Percentiles rank a stretch among this genome's conserved stretches.
Conservation (phyloP, 2,888 invertebrate species). For the Fissipunctia ypsillon region DNA sequence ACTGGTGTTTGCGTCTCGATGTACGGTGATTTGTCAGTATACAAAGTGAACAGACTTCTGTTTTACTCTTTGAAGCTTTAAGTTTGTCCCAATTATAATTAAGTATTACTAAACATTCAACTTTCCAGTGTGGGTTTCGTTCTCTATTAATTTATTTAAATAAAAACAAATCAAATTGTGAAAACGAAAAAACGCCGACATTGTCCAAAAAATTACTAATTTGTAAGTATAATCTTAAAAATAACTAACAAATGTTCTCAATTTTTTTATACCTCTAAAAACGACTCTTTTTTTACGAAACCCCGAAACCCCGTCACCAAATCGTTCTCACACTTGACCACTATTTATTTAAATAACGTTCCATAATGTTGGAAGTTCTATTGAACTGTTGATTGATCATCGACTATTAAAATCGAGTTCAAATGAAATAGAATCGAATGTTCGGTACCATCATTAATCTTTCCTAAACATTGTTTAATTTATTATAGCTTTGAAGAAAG, state of each 20-base stretch:
- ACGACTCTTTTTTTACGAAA: not conserved
- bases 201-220: too few species aligned
- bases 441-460: slow-evolving; percentile 78
- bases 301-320: slow-evolving; percentile 46
- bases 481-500: slow-evolving; percentile 63
- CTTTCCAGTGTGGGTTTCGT: not conserved
- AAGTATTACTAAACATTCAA: too few species aligned
- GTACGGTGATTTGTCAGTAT: too few species aligned
- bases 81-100: too few species aligned
- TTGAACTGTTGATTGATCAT: slow-evolving; percentile 78
- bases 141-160: not conserved
- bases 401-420: slow-evolving; percentile 74
- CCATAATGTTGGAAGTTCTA: slow-evolving; percentile 63
- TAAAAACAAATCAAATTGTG: not conserved
- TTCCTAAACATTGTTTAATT: slow-evolving; percentile 72
- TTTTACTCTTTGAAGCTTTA: too few species aligned
- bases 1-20: too few species aligned
- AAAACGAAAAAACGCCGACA: not conserved
- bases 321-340: slow-evolving; percentile 11
- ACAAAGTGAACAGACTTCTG: too few species aligned
- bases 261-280: too few species aligned
- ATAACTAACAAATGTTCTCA: too few species aligned
- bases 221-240: not conserved
- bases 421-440: slow-evolving; percentile 75
- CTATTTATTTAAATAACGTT: slow-evolving; percentile 65